Conservation (phyloP, 2,888 invertebrate species). For the Ischnus inquisitorius region DNA sequence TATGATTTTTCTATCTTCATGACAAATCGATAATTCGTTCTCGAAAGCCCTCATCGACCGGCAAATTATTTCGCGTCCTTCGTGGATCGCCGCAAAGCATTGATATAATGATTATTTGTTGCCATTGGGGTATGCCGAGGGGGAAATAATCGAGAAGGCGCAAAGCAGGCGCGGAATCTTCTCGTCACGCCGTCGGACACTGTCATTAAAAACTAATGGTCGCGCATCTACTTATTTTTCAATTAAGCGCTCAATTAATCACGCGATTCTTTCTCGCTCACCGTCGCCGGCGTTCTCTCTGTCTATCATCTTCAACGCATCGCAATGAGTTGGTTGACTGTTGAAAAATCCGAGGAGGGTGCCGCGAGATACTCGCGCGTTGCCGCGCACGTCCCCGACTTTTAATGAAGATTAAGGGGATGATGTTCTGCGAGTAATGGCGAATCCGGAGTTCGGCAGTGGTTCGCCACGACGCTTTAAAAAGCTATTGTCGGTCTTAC, state of each 20-base stretch:
- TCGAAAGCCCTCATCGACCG: not conserved
- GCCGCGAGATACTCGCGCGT: slow-evolving; percentile 9
- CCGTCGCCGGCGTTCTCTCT: slow-evolving; percentile 28
- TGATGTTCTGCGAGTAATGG: slow-evolving; percentile 36
- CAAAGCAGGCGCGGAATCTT: slow-evolving; percentile 9
- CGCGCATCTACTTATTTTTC: slow-evolving; percentile 75
- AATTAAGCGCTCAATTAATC: slow-evolving; percentile 77
- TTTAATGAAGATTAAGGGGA: slow-evolving; percentile 76
- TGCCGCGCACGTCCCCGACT: slow-evolving; percentile 38
- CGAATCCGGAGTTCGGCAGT: slow-evolving; percentile 34
- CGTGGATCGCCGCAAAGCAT: slow-evolving; percentile 53
- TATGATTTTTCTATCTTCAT: no score
- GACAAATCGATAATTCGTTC: slow-evolving; percentile 6
- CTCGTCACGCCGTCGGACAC: slow-evolving; percentile 58
- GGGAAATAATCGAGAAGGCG: slow-evolving; percentile 40
- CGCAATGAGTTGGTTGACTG: slow-evolving; percentile 16
- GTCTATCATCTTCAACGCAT: slow-evolving; percentile 35
- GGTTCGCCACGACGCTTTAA: slow-evolving; percentile 50
- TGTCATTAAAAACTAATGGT: slow-evolving; percentile 70
- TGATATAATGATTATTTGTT: slow-evolving; percentile 55
- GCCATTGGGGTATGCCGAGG: slow-evolving; percentile 12
- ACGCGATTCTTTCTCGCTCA: slow-evolving; percentile 60
- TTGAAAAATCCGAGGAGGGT: slow-evolving; percentile 49
- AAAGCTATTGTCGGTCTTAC: slow-evolving; percentile 50
- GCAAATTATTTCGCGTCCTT: slow-evolving; percentile 27